Percentiles rank a stretch among this genome's conserved stretches.
These are phyloP conservation scores for Platanista minor DNA, from an alignment of 2,113 vertebrate species.

Conservation along the genomic window DNA sequence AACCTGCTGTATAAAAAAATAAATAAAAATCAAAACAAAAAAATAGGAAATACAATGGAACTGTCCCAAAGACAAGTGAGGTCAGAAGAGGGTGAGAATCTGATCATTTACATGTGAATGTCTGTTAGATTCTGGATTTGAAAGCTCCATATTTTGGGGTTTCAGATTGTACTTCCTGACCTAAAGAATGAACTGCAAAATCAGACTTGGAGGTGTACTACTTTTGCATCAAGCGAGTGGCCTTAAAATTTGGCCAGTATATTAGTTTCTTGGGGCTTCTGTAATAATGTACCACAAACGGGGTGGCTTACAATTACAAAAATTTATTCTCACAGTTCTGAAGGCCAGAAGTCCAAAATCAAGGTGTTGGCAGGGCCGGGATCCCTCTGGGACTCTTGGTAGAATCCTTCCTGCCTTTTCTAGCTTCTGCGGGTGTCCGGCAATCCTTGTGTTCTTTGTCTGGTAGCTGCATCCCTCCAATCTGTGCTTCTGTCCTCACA, in stretches of 20 bases:
- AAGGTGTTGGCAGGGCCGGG: not conserved
- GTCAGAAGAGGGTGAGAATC: not conserved
- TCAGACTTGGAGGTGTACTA: slow-evolving; percentile 51
- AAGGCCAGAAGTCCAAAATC: not conserved
- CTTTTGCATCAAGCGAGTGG: slow-evolving; percentile 54
- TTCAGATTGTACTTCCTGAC: not conserved
- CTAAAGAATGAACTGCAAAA: slow-evolving; percentile 59
- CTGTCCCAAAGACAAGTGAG: not conserved
- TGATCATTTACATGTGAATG: not conserved
- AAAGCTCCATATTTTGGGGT: slow-evolving; percentile 31
- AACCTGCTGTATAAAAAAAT: too few relatives aligned
- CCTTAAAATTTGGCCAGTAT: slow-evolving; percentile 1
- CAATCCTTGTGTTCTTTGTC: too few relatives aligned
- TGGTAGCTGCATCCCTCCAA: fast-evolving
- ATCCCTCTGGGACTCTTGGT: too few relatives aligned
- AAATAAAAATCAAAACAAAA: too few relatives aligned
- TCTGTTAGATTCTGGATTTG: not conserved
- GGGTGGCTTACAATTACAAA: not conserved
- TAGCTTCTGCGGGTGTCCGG: not conserved
- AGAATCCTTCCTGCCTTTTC: not conserved
- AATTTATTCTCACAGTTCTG: not conserved
- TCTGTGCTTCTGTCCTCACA: not conserved
- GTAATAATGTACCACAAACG: not conserved
- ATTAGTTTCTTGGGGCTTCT: not conserved
- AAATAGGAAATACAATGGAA: too few relatives aligned